Conservation (phyloP, 2,888 invertebrate species). For the Coelinius sp. region DNA sequence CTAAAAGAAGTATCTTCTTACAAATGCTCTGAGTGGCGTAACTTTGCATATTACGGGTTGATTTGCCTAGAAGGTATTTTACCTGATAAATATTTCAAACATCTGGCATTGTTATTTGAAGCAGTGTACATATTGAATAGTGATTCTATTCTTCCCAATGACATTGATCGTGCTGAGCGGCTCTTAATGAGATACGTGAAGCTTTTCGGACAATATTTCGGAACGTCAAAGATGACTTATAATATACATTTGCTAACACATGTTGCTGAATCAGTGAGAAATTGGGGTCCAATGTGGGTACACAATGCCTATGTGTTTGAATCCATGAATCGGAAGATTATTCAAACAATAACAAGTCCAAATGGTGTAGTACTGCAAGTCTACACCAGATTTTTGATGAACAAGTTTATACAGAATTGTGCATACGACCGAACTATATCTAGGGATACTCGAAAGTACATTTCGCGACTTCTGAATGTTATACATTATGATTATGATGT, state of each 20-base stretch:
- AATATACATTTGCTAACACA: conserved; percentile 43
- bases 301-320: conserved; percentile 38
- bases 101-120: conserved; percentile 36
- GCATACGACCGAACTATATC: background rate
- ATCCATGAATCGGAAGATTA: conserved; percentile 41
- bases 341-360: conserved; percentile 38
- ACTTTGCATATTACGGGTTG: background rate
- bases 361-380: background rate
- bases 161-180: conserved; percentile 23
- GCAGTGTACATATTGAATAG: conserved; percentile 34
- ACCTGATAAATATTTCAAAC: conserved; percentile 18
- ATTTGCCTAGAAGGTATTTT: conserved; percentile 35
- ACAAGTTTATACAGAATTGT: background rate
- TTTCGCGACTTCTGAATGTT: background rate
- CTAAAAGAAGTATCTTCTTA: background rate
- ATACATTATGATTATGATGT: background rate
- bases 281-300: conserved; percentile 43
- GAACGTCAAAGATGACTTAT: conserved; percentile 34
- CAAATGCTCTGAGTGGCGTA: background rate
- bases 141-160: conserved; percentile 27
- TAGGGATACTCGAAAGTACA: background rate
- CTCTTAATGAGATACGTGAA: conserved; percentile 25
- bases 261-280: conserved; percentile 12
- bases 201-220: conserved; percentile 31
- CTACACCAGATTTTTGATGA: background rate